These are phyloP conservation scores for Chiloscyllium plagiosum DNA, from an alignment of 2,113 vertebrate genomes.

Conservation along the genomic window DNA sequence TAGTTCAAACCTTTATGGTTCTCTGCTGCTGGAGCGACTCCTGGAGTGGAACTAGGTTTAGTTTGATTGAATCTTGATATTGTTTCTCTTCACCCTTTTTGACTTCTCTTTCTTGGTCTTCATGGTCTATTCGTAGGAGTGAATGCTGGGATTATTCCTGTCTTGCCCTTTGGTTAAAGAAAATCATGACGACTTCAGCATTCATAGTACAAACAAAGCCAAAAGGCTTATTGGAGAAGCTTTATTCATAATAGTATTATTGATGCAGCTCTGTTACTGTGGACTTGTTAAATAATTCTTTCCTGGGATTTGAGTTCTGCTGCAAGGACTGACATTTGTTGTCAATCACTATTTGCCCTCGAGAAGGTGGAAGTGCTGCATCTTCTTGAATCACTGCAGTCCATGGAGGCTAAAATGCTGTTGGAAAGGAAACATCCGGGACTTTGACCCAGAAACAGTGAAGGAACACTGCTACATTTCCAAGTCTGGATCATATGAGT, in stretches of 20 bases:
- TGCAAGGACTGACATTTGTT: no score
- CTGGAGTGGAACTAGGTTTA: background rate
- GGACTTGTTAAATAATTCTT: background rate
- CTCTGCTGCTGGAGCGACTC: background rate
- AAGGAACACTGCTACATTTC: no score
- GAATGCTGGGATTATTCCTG: background rate
- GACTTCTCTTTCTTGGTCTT: background rate
- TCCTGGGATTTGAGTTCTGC: no score
- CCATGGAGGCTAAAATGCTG: background rate
- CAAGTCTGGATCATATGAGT: no score
- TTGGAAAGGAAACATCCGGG: background rate
- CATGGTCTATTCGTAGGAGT: background rate
- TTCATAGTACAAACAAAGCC: background rate
- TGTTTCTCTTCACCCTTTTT: background rate
- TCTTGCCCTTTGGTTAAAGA: background rate
- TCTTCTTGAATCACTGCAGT: no score
- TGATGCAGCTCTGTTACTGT: background rate
- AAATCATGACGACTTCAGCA: background rate
- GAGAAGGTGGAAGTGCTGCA: no score
- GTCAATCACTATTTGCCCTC: no score
- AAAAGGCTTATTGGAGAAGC: background rate
- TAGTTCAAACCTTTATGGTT: background rate
- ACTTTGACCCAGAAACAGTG: no score
- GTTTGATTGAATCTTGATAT: background rate
- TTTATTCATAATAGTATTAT: background rate